phyloP scores from a whole-genome alignment of 2,797 vertebrate species.

The Apodemus agrarius region DNA sequence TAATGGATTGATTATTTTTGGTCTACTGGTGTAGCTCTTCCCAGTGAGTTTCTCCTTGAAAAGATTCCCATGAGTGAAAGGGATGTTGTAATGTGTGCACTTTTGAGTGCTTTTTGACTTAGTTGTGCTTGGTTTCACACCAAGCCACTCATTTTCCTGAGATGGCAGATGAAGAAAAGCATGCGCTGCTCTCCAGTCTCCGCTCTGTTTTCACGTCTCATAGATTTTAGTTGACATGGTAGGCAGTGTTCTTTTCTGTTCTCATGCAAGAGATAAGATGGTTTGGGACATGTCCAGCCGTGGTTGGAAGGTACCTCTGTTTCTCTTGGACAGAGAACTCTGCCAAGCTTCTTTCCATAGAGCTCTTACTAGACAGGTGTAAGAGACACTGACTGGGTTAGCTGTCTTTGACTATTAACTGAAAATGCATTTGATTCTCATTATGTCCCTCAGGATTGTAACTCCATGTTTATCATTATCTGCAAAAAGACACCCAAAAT shows the following conservation, averaged over 20 bases:
- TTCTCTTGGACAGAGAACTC: neutral
- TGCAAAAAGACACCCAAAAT: constrained; percentile 74
- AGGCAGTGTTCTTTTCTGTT: neutral
- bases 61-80: constrained; percentile 59
- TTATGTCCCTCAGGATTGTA: constrained; percentile 74
- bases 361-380: neutral
- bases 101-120: constrained; percentile 55
- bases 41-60: constrained; percentile 66
- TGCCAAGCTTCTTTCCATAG: neutral
- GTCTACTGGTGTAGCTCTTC: constrained; percentile 52
- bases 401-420: constrained; percentile 9
- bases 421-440: neutral
- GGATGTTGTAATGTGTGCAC: neutral
- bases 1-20: constrained; percentile 52
- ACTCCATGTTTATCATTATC: constrained; percentile 75
- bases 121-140: constrained; percentile 52
- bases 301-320: neutral
- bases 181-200: constrained; percentile 5
- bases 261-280: neutral
- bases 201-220: neutral
- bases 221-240: neutral
- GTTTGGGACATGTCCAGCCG: neutral
- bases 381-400: neutral
- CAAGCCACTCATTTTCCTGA: neutral
- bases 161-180: constrained; percentile 39